phyloP scores from a whole-genome alignment of 2,113 vertebrate species.

The Pangasianodon hypophthalmus region DNA sequence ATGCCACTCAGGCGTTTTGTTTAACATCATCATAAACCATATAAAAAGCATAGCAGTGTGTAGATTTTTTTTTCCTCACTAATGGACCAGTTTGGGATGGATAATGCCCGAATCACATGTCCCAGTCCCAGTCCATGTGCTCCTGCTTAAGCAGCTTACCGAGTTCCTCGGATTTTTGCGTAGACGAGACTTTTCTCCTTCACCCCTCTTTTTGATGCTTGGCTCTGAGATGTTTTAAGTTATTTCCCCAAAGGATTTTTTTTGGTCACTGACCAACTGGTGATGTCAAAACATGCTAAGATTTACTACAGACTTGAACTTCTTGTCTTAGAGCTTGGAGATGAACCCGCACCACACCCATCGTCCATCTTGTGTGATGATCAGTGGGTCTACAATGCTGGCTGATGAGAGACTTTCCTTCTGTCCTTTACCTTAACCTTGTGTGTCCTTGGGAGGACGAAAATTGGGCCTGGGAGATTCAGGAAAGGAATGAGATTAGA shows the following conservation, averaged over 20 bases:
- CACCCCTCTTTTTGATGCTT: neutral
- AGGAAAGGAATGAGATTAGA: neutral
- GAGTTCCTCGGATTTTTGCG: conserved; percentile 78
- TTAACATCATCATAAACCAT: neutral
- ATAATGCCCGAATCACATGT: conserved; percentile 74
- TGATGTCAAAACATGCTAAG: conserved; percentile 1
- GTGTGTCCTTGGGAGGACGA: neutral
- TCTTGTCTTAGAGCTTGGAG: neutral
- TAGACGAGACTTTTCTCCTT: conserved; percentile 47
- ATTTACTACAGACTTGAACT: conserved; percentile 23
- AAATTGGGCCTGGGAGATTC: neutral
- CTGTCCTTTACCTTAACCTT: neutral
- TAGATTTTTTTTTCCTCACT: neutral
- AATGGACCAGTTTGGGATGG: neutral
- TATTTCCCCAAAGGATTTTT: neutral
- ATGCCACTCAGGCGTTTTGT: neutral
- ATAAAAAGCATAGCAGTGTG: neutral
- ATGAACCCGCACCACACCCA: conserved; percentile 12
- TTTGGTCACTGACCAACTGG: neutral
- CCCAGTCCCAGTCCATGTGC: conserved; percentile 62
- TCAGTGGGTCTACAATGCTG: neutral
- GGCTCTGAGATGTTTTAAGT: neutral
- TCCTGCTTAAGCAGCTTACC: conserved; percentile 75
- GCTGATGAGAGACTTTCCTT: neutral
- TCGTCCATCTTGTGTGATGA: neutral